Evolutionary conservation across 1,140 invertebrate species (phyloP), one percentile per base, ranked within the genome.

Genomic region (Caenorhabditis briggsae): DNA sequence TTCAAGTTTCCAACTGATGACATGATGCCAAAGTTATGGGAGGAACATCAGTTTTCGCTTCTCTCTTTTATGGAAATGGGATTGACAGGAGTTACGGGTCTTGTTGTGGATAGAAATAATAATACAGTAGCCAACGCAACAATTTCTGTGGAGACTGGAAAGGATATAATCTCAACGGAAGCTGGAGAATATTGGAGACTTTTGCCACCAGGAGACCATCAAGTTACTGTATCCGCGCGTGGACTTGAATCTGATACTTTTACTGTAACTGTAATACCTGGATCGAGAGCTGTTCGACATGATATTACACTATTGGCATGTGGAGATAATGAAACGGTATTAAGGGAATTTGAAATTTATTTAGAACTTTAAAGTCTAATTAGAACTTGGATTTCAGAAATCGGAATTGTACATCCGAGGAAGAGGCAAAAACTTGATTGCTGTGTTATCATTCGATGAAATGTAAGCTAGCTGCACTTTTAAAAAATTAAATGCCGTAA

Each of bases 131-230:
- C 93, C 0, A 94, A 95, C 89, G 96, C 96, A 0, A 95, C 94
- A 7, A 95, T 98, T 58, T 92, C 93, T 2, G 94, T 98, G 5
- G 93, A 56, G 95, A 95, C 95, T 82, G 93, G 95, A 48, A 96
- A 97, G 90, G 92, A 93, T 20, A 94, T 96, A 0, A 94, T 93
- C 18, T 94, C 95, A 0, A 95, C 95, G 0, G 90, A 91, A 23
- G 93, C 94, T 87, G 98, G 98, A 0, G 97, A 99, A 93, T 99
- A 96, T 93, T 99, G 96, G 96, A 94, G 97, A 88, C 92, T 99
- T 25, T 92, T 99, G 0, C 90, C 95, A 11, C 97, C 97, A 0
- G 97, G 97, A 14, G 94, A 93, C 23, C 98, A 99, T 91, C 95
- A 95, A 88, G 92, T 99, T 53, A 74, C 50, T 55, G 61, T 43